phyloP scores from a whole-genome alignment of 2,888 invertebrate genomes.

The Amphiduros pacificus region DNA sequence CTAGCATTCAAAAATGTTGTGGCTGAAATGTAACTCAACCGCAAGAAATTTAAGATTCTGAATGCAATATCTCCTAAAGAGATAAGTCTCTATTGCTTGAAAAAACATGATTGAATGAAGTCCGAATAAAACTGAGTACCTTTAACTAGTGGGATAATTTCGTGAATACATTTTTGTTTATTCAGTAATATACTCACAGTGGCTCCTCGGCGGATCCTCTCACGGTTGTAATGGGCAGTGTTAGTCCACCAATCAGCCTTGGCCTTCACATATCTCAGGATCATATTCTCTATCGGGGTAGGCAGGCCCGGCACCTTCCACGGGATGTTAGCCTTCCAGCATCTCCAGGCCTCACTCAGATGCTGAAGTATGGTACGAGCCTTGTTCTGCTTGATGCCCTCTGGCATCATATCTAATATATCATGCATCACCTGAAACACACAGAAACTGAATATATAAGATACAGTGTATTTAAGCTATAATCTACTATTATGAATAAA shows the following conservation, averaged over 20 bases:
- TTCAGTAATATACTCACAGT: constrained; percentile 73
- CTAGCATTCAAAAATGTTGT: no score
- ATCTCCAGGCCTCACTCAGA: constrained; percentile 98
- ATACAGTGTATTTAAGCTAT: no score
- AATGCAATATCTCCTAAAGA: no score
- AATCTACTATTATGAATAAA: no score
- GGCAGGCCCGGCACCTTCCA: constrained; percentile 99
- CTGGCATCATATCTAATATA: constrained; percentile 99
- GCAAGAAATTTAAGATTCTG: no score
- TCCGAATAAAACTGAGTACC: no score
- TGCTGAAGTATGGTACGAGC: constrained; percentile 98
- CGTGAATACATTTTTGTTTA: no score
- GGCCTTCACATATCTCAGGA: constrained; percentile 98
- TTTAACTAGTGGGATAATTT: no score
- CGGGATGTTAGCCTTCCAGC: constrained; percentile 99
- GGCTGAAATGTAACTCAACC: no score
- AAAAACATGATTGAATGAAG: no score
- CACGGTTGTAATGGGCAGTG: constrained; percentile 98
- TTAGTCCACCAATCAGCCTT: constrained; percentile 99
- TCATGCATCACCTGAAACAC: constrained; percentile 72
- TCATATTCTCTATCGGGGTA: constrained; percentile 99
- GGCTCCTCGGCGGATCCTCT: constrained; percentile 97
- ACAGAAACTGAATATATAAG: no score
- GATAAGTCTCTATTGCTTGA: no score
- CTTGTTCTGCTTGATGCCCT: constrained; percentile 99